Conservation (phyloP, 2,888 invertebrate species). For the Therioaphis trifolii region DNA sequence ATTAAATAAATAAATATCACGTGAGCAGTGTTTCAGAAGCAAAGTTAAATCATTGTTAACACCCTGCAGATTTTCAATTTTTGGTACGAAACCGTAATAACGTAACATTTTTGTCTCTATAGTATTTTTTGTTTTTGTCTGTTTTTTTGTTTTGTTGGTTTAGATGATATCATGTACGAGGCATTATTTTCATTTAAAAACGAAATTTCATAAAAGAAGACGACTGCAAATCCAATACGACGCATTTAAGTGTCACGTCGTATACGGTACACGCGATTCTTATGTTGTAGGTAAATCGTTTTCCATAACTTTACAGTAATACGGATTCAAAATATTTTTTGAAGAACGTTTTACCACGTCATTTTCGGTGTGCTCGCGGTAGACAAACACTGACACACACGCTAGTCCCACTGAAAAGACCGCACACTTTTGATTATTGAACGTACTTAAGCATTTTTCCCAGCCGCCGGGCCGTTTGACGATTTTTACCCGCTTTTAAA, state of each 20-base stretch:
- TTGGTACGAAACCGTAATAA: no score
- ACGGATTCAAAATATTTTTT: background rate
- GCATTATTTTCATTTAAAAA: no score
- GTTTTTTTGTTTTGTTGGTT: no score
- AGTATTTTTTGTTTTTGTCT: background rate
- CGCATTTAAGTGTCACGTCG: background rate
- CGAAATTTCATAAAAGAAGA: background rate
- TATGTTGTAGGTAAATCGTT: background rate
- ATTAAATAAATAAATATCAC: background rate
- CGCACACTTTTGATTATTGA: constrained; percentile 21
- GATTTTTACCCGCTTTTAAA: background rate
- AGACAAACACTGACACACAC: background rate
- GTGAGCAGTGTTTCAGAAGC: no score
- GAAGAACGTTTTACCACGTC: background rate
- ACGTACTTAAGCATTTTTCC: background rate
- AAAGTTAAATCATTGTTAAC: background rate
- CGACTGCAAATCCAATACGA: background rate
- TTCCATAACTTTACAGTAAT: background rate
- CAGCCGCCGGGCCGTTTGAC: background rate
- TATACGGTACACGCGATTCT: background rate
- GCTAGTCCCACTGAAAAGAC: background rate
- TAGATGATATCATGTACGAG: no score
- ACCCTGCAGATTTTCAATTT: background rate
- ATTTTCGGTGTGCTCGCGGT: background rate
- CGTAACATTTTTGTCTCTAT: background rate